Evolutionary conservation across 2,888 invertebrate genomes (phyloP).

Genomic region (Trachelus tabidus): DNA sequence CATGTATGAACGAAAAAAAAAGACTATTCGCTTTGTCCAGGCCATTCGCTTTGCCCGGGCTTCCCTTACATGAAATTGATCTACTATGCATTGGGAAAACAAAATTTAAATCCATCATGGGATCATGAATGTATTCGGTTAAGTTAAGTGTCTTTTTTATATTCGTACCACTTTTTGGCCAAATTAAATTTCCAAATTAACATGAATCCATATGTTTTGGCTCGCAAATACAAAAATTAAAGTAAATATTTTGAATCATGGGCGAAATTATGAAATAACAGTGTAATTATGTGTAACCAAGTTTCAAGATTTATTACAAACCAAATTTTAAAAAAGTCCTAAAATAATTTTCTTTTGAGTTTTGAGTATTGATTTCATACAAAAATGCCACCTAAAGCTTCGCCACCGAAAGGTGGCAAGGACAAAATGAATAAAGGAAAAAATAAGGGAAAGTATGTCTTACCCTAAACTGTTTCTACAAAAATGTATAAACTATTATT

Average conservation of each 20-base stretch:
- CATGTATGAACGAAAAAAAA: too few species aligned
- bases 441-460: slow-evolving; percentile 17
- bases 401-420: slow-evolving; percentile 9
- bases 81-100: background rate
- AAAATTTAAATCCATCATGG: background rate
- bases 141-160: background rate
- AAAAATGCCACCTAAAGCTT: slow-evolving; percentile 19
- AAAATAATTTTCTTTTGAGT: slow-evolving; percentile 18
- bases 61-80: background rate
- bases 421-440: background rate
- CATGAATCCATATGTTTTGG: slow-evolving; percentile 15
- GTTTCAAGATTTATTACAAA: background rate
- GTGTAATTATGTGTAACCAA: background rate
- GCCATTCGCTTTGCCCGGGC: too few species aligned
- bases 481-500: background rate
- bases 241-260: background rate
- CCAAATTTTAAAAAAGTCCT: slow-evolving; percentile 19
- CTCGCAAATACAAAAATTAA: background rate
- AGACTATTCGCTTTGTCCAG: too few species aligned
- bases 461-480: background rate
- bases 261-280: background rate
- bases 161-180: slow-evolving; percentile 2
- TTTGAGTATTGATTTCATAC: background rate
- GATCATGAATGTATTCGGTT: background rate
- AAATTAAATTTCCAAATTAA: slow-evolving; percentile 15